Evolutionary conservation across 2,888 invertebrate genomes (phyloP), one percentile per base, ranked within the genome.

Genomic region (Oscheius sp.): DNA sequence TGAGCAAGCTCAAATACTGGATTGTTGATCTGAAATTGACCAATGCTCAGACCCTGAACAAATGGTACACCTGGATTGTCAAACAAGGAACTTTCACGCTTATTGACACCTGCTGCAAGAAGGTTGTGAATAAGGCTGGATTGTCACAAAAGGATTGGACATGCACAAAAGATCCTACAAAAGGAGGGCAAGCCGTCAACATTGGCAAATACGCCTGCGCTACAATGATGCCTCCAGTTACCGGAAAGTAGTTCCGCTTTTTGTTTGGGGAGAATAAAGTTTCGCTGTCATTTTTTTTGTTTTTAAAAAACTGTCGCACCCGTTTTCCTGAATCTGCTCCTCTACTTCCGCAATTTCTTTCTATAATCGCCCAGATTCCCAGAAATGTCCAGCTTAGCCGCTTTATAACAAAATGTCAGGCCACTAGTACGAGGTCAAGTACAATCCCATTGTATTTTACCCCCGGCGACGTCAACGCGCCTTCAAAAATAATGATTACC

Each of bases 151-250:
- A 55, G 9, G 55, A 55, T 3, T 55, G 55, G 55, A 55, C 55
- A 21, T 55, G 55, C 13, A 23, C 55, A 5, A 55, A 55, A 23
- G 23, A 55, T 55, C 55, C 55, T 3, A 55, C 5, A 9, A 55
- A 55, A 23, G 55, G 55, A 55, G 55, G 55, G 23, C 21, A 55
- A 25, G 55, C 55, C 23, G 7, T 55, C 13, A 23, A 55, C 23
- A 23, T 21, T 23, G 23, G 5, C 18, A 16, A 12, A 21, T 55
- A 55, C 23, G 9, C 16, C 21, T 55, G 55, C 21, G 7, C 2
- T 13, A 55, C 55, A 3, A 55, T 55, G 55, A 55, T 23, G 55
- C 23, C 55, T 25, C 25, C 55, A 23, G 13, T 23, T n/a, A n/a
- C n/a, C n/a, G n/a, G n/a, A n/a, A 43, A 7, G 7, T 43, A 12